Percentiles rank a stretch among this genome's conserved stretches.
phyloP scores from a whole-genome alignment of 2,888 invertebrate species.

The Malachius bipustulatus region DNA sequence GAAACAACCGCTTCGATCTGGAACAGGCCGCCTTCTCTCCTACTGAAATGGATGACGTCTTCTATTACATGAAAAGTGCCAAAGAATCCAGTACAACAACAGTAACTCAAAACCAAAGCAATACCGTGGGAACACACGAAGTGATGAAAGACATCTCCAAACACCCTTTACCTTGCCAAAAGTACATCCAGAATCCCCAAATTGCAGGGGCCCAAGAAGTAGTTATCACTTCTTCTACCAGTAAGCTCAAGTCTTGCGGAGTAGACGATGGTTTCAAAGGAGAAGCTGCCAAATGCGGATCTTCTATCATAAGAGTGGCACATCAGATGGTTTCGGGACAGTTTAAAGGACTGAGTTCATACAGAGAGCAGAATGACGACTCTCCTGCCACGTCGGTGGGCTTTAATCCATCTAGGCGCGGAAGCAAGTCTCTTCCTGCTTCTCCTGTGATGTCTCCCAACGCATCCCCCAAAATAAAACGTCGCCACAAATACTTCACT shows the following conservation, averaged over 20 bases:
- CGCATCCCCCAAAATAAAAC: slow-evolving; percentile 45
- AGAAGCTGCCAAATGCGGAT: slow-evolving; percentile 57
- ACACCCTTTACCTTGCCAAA: slow-evolving; percentile 57
- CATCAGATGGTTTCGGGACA: slow-evolving; percentile 45
- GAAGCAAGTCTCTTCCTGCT: slow-evolving; percentile 59
- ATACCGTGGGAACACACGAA: slow-evolving; percentile 10
- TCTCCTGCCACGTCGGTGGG: slow-evolving; percentile 28
- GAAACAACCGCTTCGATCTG: slow-evolving; percentile 43
- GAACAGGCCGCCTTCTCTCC: slow-evolving; percentile 53
- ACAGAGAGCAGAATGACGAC: slow-evolving; percentile 22
- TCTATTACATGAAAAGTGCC: slow-evolving; percentile 39
- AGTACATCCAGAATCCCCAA: slow-evolving; percentile 37
- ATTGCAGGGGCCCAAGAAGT: slow-evolving; percentile 19
- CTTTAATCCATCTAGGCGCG: slow-evolving; percentile 40
- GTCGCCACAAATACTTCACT: slow-evolving; percentile 43
- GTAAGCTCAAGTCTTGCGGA: slow-evolving; percentile 46
- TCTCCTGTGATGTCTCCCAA: slow-evolving; percentile 54
- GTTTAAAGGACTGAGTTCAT: slow-evolving; percentile 34
- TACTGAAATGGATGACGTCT: slow-evolving; percentile 62
- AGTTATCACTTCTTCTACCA: slow-evolving; percentile 18
- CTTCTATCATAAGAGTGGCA: slow-evolving; percentile 47
- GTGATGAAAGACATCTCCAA: slow-evolving; percentile 41
- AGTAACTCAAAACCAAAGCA: slow-evolving; percentile 10
- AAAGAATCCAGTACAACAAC: slow-evolving; percentile 29
- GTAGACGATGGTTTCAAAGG: slow-evolving; percentile 60